phyloP scores from a whole-genome alignment of 2,113 vertebrate species.

The Marmota monax region DNA sequence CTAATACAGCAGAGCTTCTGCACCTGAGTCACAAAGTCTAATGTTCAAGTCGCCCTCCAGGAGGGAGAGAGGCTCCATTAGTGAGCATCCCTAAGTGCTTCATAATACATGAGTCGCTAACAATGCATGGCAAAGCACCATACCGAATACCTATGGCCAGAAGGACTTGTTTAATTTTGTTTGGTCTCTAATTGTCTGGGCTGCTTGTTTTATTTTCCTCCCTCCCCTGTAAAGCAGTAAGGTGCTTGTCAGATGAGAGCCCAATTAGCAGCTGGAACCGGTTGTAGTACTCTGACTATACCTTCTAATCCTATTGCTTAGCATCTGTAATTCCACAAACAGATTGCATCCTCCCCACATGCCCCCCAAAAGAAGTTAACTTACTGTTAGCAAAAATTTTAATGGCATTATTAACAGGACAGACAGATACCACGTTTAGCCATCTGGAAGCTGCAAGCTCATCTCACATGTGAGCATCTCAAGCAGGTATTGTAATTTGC shows the following conservation, averaged over 20 bases:
- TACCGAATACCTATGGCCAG: conserved; percentile 60
- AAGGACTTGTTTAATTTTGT: conserved; percentile 81
- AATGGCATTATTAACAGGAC: conserved; percentile 84
- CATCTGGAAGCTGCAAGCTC: conserved; percentile 77
- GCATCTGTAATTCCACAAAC: conserved; percentile 82
- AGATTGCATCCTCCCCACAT: conserved; percentile 50
- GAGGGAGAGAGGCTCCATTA: conserved; percentile 77
- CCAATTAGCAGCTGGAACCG: conserved; percentile 81
- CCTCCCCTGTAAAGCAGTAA: conserved; percentile 80
- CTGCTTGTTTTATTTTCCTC: conserved; percentile 67
- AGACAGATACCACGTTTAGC: conserved; percentile 70
- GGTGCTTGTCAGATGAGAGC: conserved; percentile 80
- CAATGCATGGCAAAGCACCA: background rate
- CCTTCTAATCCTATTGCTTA: conserved; percentile 79
- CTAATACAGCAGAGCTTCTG: conserved; percentile 58
- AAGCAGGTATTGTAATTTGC: conserved; percentile 82
- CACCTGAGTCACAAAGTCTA: conserved; percentile 75
- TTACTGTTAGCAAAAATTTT: conserved; percentile 81
- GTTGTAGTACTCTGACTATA: conserved; percentile 68
- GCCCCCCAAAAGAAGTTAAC: conserved; percentile 71
- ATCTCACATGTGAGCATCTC: conserved; percentile 76
- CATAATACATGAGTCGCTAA: conserved; percentile 67
- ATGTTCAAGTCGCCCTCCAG: conserved; percentile 77
- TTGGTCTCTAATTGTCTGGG: conserved; percentile 80
- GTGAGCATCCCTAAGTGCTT: conserved; percentile 77